Evolutionary conservation across 2,113 vertebrate genomes (phyloP).

Genomic region (Todiramphus chloris): DNA sequence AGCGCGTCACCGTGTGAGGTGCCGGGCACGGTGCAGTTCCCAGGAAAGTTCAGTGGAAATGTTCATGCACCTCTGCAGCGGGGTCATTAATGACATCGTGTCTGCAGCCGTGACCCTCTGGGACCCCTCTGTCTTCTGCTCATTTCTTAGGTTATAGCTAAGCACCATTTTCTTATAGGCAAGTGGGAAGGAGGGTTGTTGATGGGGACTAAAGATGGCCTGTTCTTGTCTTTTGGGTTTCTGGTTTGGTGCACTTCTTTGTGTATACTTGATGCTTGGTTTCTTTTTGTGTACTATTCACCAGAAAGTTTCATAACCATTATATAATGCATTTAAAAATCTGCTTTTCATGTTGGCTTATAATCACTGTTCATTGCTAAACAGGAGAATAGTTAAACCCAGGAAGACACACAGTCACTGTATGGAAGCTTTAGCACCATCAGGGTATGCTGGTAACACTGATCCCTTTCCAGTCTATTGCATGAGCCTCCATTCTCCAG

Average conservation of each 20-base stretch:
- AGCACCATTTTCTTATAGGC: neutral
- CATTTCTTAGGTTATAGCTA: neutral
- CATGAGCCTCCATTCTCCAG: neutral
- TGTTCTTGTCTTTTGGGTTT: neutral
- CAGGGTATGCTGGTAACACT: neutral
- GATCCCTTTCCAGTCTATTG: neutral
- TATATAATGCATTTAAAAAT: neutral
- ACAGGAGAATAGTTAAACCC: neutral
- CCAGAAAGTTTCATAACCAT: neutral
- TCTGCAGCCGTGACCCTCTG: neutral
- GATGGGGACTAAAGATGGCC: neutral
- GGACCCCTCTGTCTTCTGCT: neutral
- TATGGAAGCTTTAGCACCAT: neutral
- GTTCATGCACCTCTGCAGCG: neutral
- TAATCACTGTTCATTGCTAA: neutral
- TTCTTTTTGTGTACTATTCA: neutral
- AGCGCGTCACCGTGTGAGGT: accelerated
- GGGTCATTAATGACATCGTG: accelerated
- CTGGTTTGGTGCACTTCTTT: neutral
- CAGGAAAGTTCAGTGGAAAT: neutral
- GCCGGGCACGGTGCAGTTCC: accelerated
- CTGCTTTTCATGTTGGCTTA: neutral
- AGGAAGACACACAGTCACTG: neutral
- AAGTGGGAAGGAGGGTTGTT: neutral
- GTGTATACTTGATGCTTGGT: neutral